Base-by-base conservation (phyloP, 2,888 invertebrate genomes). In the Dicyrtoma fusca region DNA sequence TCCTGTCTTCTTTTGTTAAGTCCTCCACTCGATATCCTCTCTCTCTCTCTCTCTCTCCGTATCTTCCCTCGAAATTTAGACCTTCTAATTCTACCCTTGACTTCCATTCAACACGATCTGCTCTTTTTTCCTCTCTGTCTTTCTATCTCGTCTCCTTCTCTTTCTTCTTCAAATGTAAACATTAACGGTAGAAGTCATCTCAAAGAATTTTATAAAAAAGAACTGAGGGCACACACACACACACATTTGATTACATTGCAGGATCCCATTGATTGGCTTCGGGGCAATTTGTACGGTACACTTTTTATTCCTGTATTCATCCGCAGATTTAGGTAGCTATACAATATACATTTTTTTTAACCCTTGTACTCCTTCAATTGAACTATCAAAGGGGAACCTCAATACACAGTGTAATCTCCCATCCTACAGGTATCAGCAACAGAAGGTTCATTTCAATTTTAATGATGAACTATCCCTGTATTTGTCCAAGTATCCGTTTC, bases 1-100 rank as follows among this genome's bases (percentile, higher is more conserved):
- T 70, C 59, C 73, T 70, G 69, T 73, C 73, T 73, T 45, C 69
- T 53, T 65, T 73, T 73, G 70, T 73, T 70, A 73, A 69, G 53
- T 70, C 55, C 55, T 49, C 64, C 42, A 62, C 47, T 23, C 53
- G 4, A 11, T 21, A 53, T 49, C 55, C 21, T 49, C 44, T 44
- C 57, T 19, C 25, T 17, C 45, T 49, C 26, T 19, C 8, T 59
- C n/a, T 42, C 26, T 34, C 17, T 66, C 61, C 55, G 21, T 23
- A 17, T n/a, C 47, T 14, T 8, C 34, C 34, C 34, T 34, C 34
- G 4, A 34, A 34, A 34, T 34, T 34, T 23, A 17, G 11, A 61
- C 61, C 53, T 65, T 65, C 49, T 65, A 51, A 65, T 65, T 49
- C 49, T 51, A 47, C 34, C 49, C 53, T 51, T 61, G 42, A 19